Evolutionary conservation across 1,140 invertebrate genomes (phyloP), one percentile per base, ranked within the genome.

Genomic region (Rhagoletis zephyria): DNA sequence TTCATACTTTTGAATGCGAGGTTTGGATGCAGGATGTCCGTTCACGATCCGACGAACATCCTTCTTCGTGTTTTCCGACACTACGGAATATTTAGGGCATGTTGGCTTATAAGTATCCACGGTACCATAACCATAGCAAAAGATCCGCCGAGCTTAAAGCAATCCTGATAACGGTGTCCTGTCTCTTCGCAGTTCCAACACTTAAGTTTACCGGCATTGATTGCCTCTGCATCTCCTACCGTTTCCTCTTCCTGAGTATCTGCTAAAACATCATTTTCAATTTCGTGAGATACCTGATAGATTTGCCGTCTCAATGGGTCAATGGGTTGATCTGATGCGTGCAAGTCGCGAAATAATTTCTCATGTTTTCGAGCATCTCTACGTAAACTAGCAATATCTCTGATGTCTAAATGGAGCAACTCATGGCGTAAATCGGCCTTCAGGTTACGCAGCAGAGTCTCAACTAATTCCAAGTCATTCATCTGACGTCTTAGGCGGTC

Each of bases 41-140:
- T n/a, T 56, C 16, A 59, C 4, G 14, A 14, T n/a, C n/a, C 9
- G 56, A 51, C 81, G 85, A 60, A 30, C 30, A 30, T 30, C 30
- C 30, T 30, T 30, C 30, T 30, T 30, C 30, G 30, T 30, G 30
- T 30, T 85, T 85, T 85, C 85, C 48, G 51, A n/a, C 56, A 19
- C 56, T 60, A 5, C 56, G 2, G 42, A 67, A 42, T 63, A 86
- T 86, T 67, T 64, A 1, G 63, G 1, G n/a, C 87, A 85, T 51
- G 61, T 48, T n/a, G 87, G 87, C 56, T 81, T 87, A 85, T 87
- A 87, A 4, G 42, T 77, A 67, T 87, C 60, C 4, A 59, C 16
- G 19, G 70, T 45, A 9, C 87, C 87, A 14, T 86, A 88, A 7
- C 88, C 87, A 30, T 88, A 85, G n/a, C 86, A 88, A 87, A 88